Evolutionary conservation across 2,797 vertebrate species (phyloP), one percentile per base, ranked within the genome.

Genomic region (Pagetopsis macropterus): DNA sequence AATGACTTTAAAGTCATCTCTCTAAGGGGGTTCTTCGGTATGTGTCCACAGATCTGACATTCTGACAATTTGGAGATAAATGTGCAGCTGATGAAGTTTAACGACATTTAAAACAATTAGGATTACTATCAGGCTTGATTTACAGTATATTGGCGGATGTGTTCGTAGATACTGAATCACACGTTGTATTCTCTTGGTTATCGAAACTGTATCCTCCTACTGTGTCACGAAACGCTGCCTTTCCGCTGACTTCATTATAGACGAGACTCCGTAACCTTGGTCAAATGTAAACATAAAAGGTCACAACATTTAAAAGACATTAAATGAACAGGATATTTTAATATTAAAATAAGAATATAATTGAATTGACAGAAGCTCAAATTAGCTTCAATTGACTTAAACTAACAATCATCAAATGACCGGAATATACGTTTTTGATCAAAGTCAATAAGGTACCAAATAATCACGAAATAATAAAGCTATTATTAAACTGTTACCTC

Each of bases 381-480:
- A 2, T 13, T 3, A 8, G 17, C 12, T 57, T 23, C 19, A 3
- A 17, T 57, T 57, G 33, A 54, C 15, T 46, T 31, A 16, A 51
- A 55, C 58, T 50, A 11, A 50, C 3, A 23, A 31, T 27, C 64
- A n/a, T 62, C 4, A n/a, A 71, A 48, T 65, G 21, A 61, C 16
- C 11, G 23, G 23, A 27, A 27, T 27, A 27, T 27, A 27, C 23
- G 3, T 27, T 27, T 0, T 27, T 27, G 23, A 23, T 33, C 9
- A 56, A 68, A 48, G 21, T 0, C 65, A 58, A 61, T 5, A 2
- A 57, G 15, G 48, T 44, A 12, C 9, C 23, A 65, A 68, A 31
- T 7, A 1, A 48, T 33, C 8, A 27, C 54, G 2, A 6, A 37
- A 58, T 43, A 21, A 69, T 76, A 71, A 76, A 66, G 45, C 13